Evolutionary conservation across 2,113 vertebrate genomes (phyloP).

Genomic region (Axis porcinus): DNA sequence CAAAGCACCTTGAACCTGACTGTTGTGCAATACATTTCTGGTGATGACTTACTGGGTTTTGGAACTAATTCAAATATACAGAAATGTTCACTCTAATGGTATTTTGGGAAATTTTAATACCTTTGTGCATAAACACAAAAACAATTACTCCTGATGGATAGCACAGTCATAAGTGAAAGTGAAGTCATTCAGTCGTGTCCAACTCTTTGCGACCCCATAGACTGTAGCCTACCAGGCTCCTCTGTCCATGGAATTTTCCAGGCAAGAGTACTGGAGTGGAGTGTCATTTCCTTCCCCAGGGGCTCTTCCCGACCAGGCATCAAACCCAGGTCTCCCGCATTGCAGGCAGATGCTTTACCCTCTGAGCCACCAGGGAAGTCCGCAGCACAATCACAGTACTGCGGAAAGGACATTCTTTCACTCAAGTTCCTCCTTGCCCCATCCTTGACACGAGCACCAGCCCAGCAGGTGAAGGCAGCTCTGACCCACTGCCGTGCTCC

Average conservation of each 20-base stretch:
- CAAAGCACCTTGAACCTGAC: not conserved
- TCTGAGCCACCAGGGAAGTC: not conserved
- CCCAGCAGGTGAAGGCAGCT: not conserved
- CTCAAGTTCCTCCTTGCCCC: too few relatives aligned
- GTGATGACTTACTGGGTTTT: too few relatives aligned
- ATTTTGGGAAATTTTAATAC: not conserved
- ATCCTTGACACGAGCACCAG: accelerated
- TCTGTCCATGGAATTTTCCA: not conserved
- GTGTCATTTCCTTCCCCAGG: not conserved
- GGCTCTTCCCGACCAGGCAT: not conserved
- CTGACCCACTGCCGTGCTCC: not conserved
- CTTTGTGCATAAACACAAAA: not conserved
- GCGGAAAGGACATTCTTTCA: accelerated
- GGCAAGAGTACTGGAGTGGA: not conserved
- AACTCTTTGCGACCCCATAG: not conserved
- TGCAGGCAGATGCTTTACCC: not conserved
- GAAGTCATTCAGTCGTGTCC: not conserved
- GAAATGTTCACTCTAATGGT: not conserved
- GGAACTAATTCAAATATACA: not conserved
- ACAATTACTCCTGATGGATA: accelerated
- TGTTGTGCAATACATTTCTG: not conserved
- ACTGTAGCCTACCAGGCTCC: not conserved
- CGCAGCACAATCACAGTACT: accelerated
- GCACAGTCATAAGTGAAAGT: not conserved
- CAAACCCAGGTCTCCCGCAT: not conserved